Evolutionary conservation across 1,140 invertebrate genomes (phyloP).

Genomic region (Oppia nitens): DNA sequence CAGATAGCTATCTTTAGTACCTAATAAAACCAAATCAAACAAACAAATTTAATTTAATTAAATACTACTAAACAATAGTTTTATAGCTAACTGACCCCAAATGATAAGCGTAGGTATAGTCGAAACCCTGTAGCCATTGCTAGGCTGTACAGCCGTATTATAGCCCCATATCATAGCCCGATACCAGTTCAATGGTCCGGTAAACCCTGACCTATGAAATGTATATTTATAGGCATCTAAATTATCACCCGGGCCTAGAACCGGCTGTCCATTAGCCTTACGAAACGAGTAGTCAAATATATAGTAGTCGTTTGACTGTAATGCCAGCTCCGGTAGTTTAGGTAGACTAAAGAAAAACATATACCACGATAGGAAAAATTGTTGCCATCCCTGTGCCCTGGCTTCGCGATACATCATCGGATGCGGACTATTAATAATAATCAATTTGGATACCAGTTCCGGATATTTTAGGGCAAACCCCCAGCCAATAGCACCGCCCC

Average conservation of each 20-base stretch:
- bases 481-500: conserved; percentile 26
- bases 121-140: conserved; percentile 39
- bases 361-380: conserved; percentile 42
- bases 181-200: conserved; percentile 57
- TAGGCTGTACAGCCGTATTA: conserved; percentile 22
- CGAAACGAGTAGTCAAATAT: conserved; percentile 41
- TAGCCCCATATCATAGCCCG: conserved; percentile 35
- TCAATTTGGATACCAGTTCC: conserved; percentile 48
- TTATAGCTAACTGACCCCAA: too few relatives aligned
- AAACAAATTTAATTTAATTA: too few relatives aligned
- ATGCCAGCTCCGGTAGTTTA: conserved; percentile 46
- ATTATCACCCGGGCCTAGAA: conserved; percentile 36
- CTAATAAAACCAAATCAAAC: too few relatives aligned
- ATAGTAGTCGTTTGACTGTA: conserved; percentile 42
- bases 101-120: too few relatives aligned
- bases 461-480: conserved; percentile 44
- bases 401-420: conserved; percentile 45
- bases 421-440: conserved; percentile 56
- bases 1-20: conserved; percentile 45
- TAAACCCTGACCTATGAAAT: conserved; percentile 49
- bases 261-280: conserved; percentile 30
- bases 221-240: conserved; percentile 58
- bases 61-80: too few relatives aligned
- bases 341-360: conserved; percentile 46
- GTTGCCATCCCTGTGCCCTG: conserved; percentile 33